Conservation (phyloP, 2,113 vertebrate species). For the Epinephelus cyanopodus region DNA sequence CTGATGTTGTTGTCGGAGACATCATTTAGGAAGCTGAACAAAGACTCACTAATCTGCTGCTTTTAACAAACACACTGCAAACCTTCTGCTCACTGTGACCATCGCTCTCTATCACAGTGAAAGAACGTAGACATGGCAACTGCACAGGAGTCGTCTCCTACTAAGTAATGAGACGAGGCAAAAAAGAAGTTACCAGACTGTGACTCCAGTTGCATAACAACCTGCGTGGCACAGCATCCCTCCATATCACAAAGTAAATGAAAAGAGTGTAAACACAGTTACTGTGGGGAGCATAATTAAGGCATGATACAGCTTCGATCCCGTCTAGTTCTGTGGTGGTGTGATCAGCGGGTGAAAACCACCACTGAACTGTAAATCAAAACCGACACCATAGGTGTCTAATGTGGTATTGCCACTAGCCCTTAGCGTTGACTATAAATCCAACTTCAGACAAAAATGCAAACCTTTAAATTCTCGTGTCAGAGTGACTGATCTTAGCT, state of each 20-base stretch:
- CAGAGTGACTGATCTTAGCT: neutral
- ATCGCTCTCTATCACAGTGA: neutral
- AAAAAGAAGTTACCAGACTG: slow-evolving; percentile 1
- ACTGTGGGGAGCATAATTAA: too few species aligned
- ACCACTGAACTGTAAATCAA: neutral
- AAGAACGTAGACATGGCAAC: neutral
- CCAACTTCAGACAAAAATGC: neutral
- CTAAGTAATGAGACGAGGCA: neutral
- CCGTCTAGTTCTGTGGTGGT: neutral
- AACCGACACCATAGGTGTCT: neutral
- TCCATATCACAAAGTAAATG: neutral
- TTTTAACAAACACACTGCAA: neutral
- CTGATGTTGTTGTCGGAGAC: neutral
- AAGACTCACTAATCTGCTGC: neutral
- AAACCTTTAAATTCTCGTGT: neutral
- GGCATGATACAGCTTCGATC: neutral
- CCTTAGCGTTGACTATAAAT: neutral
- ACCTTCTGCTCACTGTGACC: neutral
- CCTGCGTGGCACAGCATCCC: neutral
- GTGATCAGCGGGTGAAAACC: neutral
- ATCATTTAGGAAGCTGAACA: neutral
- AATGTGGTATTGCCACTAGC: neutral
- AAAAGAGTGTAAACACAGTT: neutral
- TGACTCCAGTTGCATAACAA: neutral
- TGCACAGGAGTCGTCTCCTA: neutral